Base-by-base conservation (phyloP, 2,797 vertebrate genomes). In the Vireo griseus region DNA sequence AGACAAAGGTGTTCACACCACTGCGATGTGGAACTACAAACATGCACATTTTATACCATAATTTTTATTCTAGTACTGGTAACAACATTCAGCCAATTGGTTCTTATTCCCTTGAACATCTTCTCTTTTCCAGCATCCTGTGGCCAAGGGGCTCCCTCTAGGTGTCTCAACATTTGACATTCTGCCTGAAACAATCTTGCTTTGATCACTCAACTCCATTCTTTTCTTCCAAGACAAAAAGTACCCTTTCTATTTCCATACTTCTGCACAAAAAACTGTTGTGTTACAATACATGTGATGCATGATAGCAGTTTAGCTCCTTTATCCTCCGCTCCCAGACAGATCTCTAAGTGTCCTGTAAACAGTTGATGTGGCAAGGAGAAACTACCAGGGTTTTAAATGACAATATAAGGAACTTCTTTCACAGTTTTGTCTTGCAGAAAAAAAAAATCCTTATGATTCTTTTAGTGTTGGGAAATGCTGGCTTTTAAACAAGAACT, bases 381-480 rank as follows among this genome's bases (percentile, higher is more conserved):
- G 22, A 92, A 92, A 77, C 55, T 51, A 66, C 44, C 28, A 48
- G 4, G 21, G 89, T 89, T 86, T 68, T 2, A 69, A 78, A 26
- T 18, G 61, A 63, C n/a, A 68, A 75, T 45, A 58, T 76, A 92
- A 84, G 55, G 62, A 91, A 86, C 54, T 74, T 74, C 61, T 83
- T 85, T 51, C 75, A 79, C 40, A 92, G 68, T 63, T 91, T 28
- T 29, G 21, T 72, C 59, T 75, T 35, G 54, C 35, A 77, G 57
- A 25, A 63, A 73, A 92, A 77, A 89, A 80, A 28, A 24, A 24
- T 29, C 58, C 29, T 65, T 71, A 47, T 20, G 40, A 86, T 80
- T 65, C 35, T 86, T 84, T 61, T 63, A 94, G 85, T 78, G 44
- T 63, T 86, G 85, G 91, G 73, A 96, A 95, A 77, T 63, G 37